Percentiles rank a stretch among this genome's conserved stretches.
phyloP scores from a whole-genome alignment of 1,140 invertebrate species.

The Musca vetustissima region DNA sequence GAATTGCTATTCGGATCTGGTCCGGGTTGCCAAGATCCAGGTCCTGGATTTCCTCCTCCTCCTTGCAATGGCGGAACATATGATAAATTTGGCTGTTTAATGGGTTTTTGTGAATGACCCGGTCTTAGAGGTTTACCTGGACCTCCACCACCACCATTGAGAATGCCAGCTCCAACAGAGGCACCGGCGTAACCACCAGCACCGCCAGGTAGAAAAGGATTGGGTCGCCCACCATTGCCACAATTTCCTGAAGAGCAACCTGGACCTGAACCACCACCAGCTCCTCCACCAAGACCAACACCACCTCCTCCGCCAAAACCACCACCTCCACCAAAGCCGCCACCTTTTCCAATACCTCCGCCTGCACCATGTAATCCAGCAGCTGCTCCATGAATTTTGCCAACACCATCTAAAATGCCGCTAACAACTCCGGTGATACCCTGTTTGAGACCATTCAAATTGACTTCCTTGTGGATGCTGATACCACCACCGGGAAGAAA shows the following conservation, averaged over 20 bases:
- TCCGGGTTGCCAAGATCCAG: not conserved
- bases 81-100: too few relatives aligned
- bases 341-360: not conserved
- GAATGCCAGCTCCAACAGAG: not conserved
- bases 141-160: not conserved
- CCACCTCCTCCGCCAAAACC: not conserved
- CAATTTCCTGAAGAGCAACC: too few relatives aligned
- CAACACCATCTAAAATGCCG: conserved; percentile 21
- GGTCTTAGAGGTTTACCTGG: not conserved
- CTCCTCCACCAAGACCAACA: not conserved
- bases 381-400: conserved; percentile 11
- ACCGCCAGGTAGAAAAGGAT: not conserved
- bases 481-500: conserved; percentile 24
- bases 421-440: conserved; percentile 6
- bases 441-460: conserved; percentile 12
- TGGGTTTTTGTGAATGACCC: not conserved
- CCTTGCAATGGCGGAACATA: too few relatives aligned
- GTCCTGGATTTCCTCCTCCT: too few relatives aligned
- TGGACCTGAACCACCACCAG: not conserved
- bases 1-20: not conserved
- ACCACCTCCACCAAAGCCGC: not conserved
- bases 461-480: conserved; percentile 12
- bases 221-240: not conserved
- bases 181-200: not conserved
- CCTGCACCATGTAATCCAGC: not conserved